Evolutionary conservation across 2,888 invertebrate genomes (phyloP).

Genomic region (Lithophane semibrunnea): DNA sequence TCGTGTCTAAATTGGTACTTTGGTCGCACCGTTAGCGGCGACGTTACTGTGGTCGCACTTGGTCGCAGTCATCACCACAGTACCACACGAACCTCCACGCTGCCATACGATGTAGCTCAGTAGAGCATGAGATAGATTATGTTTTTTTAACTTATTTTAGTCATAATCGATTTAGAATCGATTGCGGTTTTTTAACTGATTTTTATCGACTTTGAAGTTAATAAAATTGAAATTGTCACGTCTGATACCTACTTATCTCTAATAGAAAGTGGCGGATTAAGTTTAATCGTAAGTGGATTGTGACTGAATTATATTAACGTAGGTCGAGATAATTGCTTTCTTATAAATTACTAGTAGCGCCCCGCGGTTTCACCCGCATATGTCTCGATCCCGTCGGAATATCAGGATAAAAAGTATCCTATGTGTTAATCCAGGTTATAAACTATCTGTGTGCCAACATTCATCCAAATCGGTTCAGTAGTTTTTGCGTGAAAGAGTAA

Average conservation of each 20-base stretch:
- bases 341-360: background rate
- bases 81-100: slow-evolving; percentile 49
- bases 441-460: too few species aligned
- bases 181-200: slow-evolving; percentile 64
- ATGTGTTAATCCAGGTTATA: too few species aligned
- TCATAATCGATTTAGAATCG: slow-evolving; percentile 76
- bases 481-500: too few species aligned
- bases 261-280: slow-evolving; percentile 35
- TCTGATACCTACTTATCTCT: slow-evolving; percentile 14
- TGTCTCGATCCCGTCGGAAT: too few species aligned
- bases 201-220: slow-evolving; percentile 44
- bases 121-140: slow-evolving; percentile 78
- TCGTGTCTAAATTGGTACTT: slow-evolving; percentile 35
- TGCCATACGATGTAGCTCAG: slow-evolving; percentile 76
- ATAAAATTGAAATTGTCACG: slow-evolving; percentile 33
- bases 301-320: slow-evolving; percentile 2
- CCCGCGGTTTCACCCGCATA: too few species aligned
- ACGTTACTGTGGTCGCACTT: background rate
- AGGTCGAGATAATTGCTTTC: background rate
- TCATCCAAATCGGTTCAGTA: too few species aligned
- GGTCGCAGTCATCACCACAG: slow-evolving; percentile 57
- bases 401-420: too few species aligned
- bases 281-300: slow-evolving; percentile 35
- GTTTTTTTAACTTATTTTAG: slow-evolving; percentile 66
- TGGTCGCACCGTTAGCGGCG: slow-evolving; percentile 49